phyloP scores from a whole-genome alignment of 2,888 invertebrate genomes.

The Marronus borbonicus region DNA sequence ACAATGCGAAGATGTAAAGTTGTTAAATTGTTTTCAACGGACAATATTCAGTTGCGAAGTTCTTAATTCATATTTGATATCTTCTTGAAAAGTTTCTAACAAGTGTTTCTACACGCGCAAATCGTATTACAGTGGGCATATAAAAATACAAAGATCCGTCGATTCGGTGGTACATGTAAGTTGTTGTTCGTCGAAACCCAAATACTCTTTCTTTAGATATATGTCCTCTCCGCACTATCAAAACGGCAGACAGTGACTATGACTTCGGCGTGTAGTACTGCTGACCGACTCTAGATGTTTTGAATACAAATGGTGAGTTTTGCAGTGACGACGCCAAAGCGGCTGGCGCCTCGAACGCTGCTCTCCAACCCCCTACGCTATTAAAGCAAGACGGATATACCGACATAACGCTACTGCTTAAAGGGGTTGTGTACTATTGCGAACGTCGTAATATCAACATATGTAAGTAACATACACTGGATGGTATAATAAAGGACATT shows the following conservation, averaged over 20 bases:
- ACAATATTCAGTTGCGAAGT: neutral
- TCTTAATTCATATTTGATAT: neutral
- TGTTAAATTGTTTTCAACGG: neutral
- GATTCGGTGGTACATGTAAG: neutral
- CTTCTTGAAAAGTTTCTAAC: neutral
- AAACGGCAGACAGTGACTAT: conserved; percentile 42
- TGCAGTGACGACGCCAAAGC: conserved; percentile 58
- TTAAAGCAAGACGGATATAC: conserved; percentile 58
- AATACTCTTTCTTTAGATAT: too few species aligned
- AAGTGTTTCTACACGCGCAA: neutral
- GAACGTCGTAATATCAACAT: neutral
- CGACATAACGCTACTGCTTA: neutral
- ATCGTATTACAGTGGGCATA: neutral
- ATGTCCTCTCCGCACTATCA: too few species aligned
- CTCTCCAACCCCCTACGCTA: conserved; percentile 58
- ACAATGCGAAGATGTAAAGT: neutral
- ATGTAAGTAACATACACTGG: too few species aligned
- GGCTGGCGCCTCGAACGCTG: conserved; percentile 60
- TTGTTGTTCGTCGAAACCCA: neutral
- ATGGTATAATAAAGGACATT: too few species aligned
- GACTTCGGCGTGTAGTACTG: conserved; percentile 52
- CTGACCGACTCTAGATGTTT: conserved; percentile 51
- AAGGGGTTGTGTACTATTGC: conserved; percentile 2
- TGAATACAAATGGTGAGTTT: conserved; percentile 55
- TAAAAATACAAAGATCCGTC: conserved; percentile 3